Conservation (phyloP, 2,797 vertebrate genomes). For the Tiaroga cobitis region DNA sequence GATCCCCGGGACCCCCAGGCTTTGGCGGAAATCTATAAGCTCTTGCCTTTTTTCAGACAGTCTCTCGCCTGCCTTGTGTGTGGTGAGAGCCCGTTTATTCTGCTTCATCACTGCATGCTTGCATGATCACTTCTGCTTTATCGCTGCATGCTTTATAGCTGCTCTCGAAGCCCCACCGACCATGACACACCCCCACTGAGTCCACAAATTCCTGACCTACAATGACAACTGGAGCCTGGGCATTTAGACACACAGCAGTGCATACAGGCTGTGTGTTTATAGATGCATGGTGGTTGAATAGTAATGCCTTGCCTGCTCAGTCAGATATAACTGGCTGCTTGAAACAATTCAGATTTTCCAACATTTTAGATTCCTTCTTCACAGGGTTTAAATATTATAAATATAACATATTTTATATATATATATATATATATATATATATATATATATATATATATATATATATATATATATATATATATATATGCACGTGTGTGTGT, state of each 20-base stretch:
- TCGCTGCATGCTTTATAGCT: conserved; percentile 15
- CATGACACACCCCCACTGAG: conserved; percentile 53
- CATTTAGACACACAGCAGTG: conserved; percentile 8
- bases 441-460: no score
- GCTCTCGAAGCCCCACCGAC: conserved; percentile 5
- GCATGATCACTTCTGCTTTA: conserved; percentile 1
- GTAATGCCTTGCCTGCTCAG: conserved; percentile 3
- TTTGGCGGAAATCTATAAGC: conserved; percentile 92
- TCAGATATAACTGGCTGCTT: neutral
- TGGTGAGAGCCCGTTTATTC: conserved; percentile 78
- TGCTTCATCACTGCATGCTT: conserved; percentile 20
- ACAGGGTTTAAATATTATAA: neutral
- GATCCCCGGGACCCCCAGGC: conserved; percentile 95
- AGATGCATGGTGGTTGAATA: neutral
- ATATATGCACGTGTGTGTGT: neutral
- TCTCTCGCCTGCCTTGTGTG: conserved; percentile 96
- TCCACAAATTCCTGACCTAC: conserved; percentile 30
- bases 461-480: no score
- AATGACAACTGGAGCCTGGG: conserved; percentile 11
- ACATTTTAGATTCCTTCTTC: neutral
- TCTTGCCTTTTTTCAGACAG: conserved; percentile 96
- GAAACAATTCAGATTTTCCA: neutral
- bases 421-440: no score
- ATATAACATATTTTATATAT: no score
- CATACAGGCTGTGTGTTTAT: neutral